Conservation (phyloP, 23 tunicate species). For the Clavelina lepadiformis region DNA sequence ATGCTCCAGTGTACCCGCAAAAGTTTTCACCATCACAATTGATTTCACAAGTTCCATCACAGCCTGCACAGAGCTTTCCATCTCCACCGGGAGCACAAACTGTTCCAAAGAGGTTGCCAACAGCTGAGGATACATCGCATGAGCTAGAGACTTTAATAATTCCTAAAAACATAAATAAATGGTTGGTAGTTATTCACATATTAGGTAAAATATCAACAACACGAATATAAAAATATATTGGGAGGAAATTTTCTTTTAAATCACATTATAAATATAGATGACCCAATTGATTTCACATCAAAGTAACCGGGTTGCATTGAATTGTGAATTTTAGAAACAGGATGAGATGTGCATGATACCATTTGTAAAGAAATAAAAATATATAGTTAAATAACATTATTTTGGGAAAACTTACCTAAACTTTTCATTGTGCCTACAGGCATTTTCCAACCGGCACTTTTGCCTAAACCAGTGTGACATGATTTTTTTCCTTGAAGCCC, state of each 20-base stretch:
- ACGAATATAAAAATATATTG: no score
- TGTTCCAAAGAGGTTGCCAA: slow-evolving; percentile 3
- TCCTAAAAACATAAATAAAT: no score
- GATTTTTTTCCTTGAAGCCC: slow-evolving; percentile 17
- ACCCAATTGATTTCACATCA: no score
- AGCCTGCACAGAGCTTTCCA: slow-evolving; percentile 8
- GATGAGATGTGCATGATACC: no score
- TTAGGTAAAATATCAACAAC: no score
- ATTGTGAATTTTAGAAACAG: no score
- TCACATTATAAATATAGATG: no score
- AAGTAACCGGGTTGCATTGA: no score
- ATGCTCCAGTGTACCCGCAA: slow-evolving; percentile 59
- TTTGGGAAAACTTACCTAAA: slow-evolving; percentile 17
- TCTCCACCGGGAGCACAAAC: slow-evolving; percentile 47
- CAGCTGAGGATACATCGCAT: slow-evolving; percentile 4
- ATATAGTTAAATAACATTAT: no score
- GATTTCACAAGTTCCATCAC: slow-evolving; percentile 12
- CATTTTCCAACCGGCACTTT: slow-evolving; percentile 58
- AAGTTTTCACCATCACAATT: slow-evolving; percentile 13
- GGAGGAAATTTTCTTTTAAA: no score
- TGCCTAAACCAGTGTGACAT: slow-evolving; percentile 52
- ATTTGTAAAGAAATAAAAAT: not conserved
- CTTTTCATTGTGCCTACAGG: slow-evolving; percentile 40
- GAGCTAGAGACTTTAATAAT: no score
- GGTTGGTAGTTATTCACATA: no score